phyloP scores from a whole-genome alignment of 2,113 vertebrate species.

The Perca schrenkii region DNA sequence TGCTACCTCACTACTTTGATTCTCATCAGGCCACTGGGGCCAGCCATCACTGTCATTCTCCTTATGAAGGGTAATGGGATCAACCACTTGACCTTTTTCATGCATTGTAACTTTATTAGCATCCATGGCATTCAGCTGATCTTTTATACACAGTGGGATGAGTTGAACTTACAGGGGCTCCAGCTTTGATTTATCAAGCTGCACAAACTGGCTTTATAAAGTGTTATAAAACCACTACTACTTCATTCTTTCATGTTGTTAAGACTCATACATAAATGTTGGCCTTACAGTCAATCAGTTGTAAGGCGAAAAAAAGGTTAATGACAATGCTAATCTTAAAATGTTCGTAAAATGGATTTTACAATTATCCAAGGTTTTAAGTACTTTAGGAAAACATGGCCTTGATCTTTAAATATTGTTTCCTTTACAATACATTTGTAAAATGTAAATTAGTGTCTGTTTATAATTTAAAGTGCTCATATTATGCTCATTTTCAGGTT shows the following conservation, averaged over 20 bases:
- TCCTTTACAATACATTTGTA: background rate
- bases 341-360: too few species aligned
- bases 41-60: slow-evolving; percentile 63
- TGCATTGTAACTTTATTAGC: slow-evolving; percentile 58
- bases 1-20: slow-evolving; percentile 47
- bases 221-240: background rate
- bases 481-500: too few species aligned
- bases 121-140: slow-evolving; percentile 41
- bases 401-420: background rate
- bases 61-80: slow-evolving; percentile 71
- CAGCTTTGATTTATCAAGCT: slow-evolving; percentile 18
- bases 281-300: too few species aligned
- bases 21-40: slow-evolving; percentile 50
- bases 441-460: background rate
- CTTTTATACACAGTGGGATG: background rate
- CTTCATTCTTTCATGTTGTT: background rate
- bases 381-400: background rate
- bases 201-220: background rate
- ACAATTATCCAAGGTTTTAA: too few species aligned
- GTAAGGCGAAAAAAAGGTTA: too few species aligned
- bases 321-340: too few species aligned
- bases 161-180: background rate
- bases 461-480: background rate
- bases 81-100: slow-evolving; percentile 61
- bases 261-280: too few species aligned